Base-by-base conservation (phyloP, 2,888 invertebrate genomes). In the Andrena minutula region DNA sequence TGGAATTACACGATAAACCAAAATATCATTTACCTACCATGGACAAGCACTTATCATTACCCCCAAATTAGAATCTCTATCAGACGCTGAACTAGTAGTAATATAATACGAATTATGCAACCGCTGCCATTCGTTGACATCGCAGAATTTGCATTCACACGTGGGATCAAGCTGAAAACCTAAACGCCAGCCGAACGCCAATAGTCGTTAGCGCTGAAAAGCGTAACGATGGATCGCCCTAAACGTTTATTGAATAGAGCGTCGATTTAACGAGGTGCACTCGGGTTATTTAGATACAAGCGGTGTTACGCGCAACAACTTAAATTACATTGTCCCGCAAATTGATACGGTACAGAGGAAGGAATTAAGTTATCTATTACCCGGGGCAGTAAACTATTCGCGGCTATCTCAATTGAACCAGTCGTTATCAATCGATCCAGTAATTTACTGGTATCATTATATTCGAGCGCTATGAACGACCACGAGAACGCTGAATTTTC, bases 281-380 rank as follows among this genome's bases (percentile, higher is more conserved):
- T 47, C 47, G 26, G 26, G 58, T 75, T 75, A 72, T 82, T 72
- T 66, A 68, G 75, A 82, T 75, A 72, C 75, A 80, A 41, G 16
- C 58, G 12, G 26, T n/a, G 32, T 70, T 49, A 30, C 61, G n/a
- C 35, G 63, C 6, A 26, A 51, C 65, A 53, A 66, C 68, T 65
- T 79, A 68, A 82, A 75, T 80, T 71, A 64, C 75, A 75, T 61
- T 64, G 63, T 80, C 58, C 41, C 32, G 53, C 12, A 41, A 75
- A 80, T 53, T 49, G 61, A 65, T 69, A 69, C 64, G 30, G 70
- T 35, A 47, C 41, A 28, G n/a, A 66, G 35, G 70, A 74, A 65
- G 82, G 70, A 81, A 83, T 83, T 81, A 83, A 83, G 73, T 81
- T 81, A 81, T 75, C 81, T 65, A 30, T 77, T 77, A 66, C 58